Evolutionary conservation across 2,113 vertebrate genomes (phyloP).

Genomic region (Mungos mungo): DNA sequence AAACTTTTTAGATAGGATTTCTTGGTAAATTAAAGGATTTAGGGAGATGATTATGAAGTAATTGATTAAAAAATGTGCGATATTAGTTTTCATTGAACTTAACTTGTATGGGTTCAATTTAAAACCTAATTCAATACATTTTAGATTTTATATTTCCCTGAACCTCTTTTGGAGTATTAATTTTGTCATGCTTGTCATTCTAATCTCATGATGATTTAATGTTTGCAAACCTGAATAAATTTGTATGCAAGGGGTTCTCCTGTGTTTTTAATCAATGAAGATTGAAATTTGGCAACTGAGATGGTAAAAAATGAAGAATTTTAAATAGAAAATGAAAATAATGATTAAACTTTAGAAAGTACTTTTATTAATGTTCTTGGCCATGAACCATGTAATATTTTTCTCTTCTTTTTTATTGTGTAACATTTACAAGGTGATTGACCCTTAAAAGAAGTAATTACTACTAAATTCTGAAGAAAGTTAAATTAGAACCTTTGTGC

Average conservation of each 20-base stretch:
- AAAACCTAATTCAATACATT: conserved; percentile 71
- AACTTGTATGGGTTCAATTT: conserved; percentile 66
- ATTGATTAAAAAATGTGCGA: conserved; percentile 69
- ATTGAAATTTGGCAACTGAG: conserved; percentile 71
- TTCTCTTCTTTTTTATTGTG: neutral
- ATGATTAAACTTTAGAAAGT: conserved; percentile 51
- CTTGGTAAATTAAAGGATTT: conserved; percentile 71
- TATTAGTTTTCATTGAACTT: conserved; percentile 72
- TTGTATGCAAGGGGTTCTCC: conserved; percentile 63
- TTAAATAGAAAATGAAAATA: conserved; percentile 72
- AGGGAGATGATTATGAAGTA: conserved; percentile 64
- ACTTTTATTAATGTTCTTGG: conserved; percentile 59
- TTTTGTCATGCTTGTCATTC: conserved; percentile 78
- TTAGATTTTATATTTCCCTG: conserved; percentile 67
- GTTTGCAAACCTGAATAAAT: conserved; percentile 75
- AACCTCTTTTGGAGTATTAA: conserved; percentile 61
- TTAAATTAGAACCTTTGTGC: conserved; percentile 35
- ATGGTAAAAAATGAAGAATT: conserved; percentile 69
- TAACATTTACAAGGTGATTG: conserved; percentile 63
- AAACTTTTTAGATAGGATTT: conserved; percentile 68
- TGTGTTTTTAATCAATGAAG: conserved; percentile 72
- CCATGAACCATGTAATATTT: neutral
- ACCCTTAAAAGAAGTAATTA: conserved; percentile 55
- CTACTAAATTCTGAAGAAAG: conserved; percentile 14
- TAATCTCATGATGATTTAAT: conserved; percentile 80